Percentiles rank a stretch among this genome's conserved stretches.
phyloP scores from a whole-genome alignment of 2,797 vertebrate species.

The Falco concolor region DNA sequence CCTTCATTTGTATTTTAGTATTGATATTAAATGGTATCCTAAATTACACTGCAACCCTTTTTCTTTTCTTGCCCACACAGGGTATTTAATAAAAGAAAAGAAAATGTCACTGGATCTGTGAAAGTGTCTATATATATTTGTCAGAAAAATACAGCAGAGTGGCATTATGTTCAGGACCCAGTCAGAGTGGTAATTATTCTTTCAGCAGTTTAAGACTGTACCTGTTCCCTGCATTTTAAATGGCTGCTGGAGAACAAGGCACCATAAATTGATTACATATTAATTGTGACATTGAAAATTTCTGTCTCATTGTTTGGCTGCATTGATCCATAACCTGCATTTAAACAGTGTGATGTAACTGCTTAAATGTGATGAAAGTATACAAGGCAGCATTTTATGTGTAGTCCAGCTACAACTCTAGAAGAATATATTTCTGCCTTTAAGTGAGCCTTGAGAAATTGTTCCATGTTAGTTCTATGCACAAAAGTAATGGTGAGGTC shows the following conservation, averaged over 20 bases:
- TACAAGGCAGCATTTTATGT: neutral
- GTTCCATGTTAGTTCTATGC: neutral
- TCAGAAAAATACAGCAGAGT: slow-evolving; percentile 9
- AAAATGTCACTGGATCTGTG: slow-evolving; percentile 5
- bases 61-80: slow-evolving; percentile 27
- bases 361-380: neutral
- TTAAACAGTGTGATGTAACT: neutral
- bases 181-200: slow-evolving; percentile 44
- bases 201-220: neutral
- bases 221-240: slow-evolving; percentile 19
- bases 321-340: neutral
- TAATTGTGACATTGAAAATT: slow-evolving; percentile 17
- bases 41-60: neutral
- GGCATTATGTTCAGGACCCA: slow-evolving; percentile 2
- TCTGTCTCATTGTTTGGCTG: neutral
- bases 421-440: neutral
- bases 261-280: slow-evolving; percentile 18
- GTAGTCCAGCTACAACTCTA: neutral
- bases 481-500: neutral
- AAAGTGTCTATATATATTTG: slow-evolving; percentile 1
- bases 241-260: slow-evolving; percentile 21
- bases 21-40: neutral
- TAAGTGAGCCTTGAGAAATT: neutral
- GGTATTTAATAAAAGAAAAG: slow-evolving; percentile 21
- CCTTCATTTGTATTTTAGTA: slow-evolving; percentile 5